Conservation (phyloP, 2,113 vertebrate species). For the Pseudorhombus dupliciocellatus region DNA sequence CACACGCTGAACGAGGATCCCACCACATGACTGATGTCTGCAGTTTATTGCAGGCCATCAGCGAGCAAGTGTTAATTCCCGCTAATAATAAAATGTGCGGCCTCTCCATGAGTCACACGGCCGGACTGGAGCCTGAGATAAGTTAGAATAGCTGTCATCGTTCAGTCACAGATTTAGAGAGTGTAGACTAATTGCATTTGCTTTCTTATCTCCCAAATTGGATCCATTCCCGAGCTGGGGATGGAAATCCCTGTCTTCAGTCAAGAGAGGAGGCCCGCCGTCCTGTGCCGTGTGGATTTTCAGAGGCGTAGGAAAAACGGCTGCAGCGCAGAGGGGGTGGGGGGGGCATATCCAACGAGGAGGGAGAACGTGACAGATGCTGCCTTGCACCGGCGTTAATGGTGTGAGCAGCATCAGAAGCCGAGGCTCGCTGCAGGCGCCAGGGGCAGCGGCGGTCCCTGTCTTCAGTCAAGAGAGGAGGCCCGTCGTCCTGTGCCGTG, state of each 20-base stretch:
- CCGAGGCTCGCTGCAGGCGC: constrained; percentile 31
- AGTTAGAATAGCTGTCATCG: constrained; percentile 53
- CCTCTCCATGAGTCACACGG: constrained; percentile 29
- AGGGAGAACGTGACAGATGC: constrained; percentile 52
- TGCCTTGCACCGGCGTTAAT: constrained; percentile 37
- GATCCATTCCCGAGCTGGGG: constrained; percentile 52
- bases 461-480: too few relatives aligned
- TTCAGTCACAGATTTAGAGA: constrained; percentile 63
- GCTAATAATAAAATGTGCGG: constrained; percentile 27
- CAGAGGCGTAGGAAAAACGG: constrained; percentile 26
- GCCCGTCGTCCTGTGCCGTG: constrained; percentile 2
- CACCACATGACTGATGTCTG: constrained; percentile 32
- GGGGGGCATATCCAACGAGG: constrained; percentile 21
- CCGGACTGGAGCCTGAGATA: constrained; percentile 60
- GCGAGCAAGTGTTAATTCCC: constrained; percentile 34
- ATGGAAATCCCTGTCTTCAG: constrained; percentile 54
- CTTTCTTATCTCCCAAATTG: constrained; percentile 69
- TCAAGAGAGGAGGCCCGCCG: constrained; percentile 18
- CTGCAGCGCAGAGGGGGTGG: constrained; percentile 7
- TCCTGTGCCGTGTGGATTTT: constrained; percentile 34
- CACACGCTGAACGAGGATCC: constrained; percentile 27
- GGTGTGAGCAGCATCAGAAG: constrained; percentile 39
- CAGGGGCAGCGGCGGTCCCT: background rate
- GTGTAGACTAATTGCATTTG: constrained; percentile 70
- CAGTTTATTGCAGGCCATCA: constrained; percentile 39